Conservation (phyloP, 2,113 vertebrate species). For the Erinaceus europaeus region DNA sequence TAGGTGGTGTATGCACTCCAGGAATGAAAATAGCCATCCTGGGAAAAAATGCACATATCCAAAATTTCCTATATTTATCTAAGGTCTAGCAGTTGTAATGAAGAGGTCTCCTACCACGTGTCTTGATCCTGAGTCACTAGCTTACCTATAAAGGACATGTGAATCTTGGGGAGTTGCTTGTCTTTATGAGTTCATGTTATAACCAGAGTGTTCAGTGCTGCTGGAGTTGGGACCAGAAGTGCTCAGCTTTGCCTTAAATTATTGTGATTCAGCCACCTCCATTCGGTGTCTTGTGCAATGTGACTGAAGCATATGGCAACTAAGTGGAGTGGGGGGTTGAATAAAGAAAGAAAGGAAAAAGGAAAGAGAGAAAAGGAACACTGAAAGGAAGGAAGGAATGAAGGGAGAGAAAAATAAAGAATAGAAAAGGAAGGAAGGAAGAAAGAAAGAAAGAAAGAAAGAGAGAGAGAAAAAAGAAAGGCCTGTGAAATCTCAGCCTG, state of each 20-base stretch:
- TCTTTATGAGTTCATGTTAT: too few relatives aligned
- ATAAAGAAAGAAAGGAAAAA: too few relatives aligned
- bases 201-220: not conserved
- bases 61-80: not conserved
- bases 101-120: not conserved
- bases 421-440: not conserved
- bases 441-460: not conserved
- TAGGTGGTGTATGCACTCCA: not conserved
- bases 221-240: not conserved
- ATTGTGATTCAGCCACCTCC: not conserved
- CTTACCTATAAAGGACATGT: not conserved
- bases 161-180: not conserved
- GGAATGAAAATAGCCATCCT: not conserved
- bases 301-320: too few relatives aligned
- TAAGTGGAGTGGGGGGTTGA: too few relatives aligned
- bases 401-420: too few relatives aligned
- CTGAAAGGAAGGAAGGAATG: too few relatives aligned
- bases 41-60: not conserved
- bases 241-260: conserved; percentile 16
- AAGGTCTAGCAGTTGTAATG: not conserved
- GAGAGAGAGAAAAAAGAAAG: not conserved
- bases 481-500: conserved; percentile 44
- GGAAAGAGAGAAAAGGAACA: too few relatives aligned
- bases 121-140: not conserved
- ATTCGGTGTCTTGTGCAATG: too few relatives aligned